Percentiles rank a stretch among this genome's conserved stretches.
Conservation (phyloP, 2,888 invertebrate genomes). For the Papilio elwesi region DNA sequence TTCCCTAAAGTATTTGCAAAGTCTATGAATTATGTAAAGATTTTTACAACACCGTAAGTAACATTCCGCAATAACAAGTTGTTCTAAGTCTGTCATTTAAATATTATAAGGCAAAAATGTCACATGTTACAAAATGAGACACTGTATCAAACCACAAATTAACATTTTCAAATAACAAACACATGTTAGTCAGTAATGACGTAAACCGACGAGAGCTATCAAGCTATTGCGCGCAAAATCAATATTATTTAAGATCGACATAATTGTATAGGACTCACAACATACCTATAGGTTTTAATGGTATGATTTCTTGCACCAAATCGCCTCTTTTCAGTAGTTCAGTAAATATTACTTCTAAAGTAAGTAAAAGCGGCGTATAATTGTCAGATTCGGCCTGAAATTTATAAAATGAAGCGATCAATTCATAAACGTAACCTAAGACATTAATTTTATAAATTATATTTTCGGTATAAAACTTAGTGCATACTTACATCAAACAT, state of each 20-base stretch:
- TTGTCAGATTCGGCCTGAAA: slow-evolving; percentile 77
- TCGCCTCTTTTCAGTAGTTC: slow-evolving; percentile 87
- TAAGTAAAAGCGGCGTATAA: slow-evolving; percentile 85
- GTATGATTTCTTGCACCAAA: slow-evolving; percentile 85
- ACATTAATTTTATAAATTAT: slow-evolving; percentile 46
- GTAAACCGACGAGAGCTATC: slow-evolving; percentile 29
- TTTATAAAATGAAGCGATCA: slow-evolving; percentile 57
- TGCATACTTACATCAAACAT: slow-evolving; percentile 85
- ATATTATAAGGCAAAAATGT: slow-evolving; percentile 56
- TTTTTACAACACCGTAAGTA: slow-evolving; percentile 24
- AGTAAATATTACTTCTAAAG: slow-evolving; percentile 88
- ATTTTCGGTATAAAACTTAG: slow-evolving; percentile 33
- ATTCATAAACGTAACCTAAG: slow-evolving; percentile 49
- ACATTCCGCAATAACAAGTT: slow-evolving; percentile 27
- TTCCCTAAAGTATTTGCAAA: not conserved
- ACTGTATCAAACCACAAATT: slow-evolving; percentile 15
- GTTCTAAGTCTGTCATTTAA: slow-evolving; percentile 49
- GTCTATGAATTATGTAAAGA: slow-evolving; percentile 2
- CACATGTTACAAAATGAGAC: slow-evolving; percentile 61
- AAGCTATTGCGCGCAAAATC: slow-evolving; percentile 59
- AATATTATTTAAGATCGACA: slow-evolving; percentile 56
- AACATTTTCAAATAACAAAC: slow-evolving; percentile 24
- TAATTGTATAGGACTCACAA: slow-evolving; percentile 47
- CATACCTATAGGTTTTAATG: slow-evolving; percentile 84
- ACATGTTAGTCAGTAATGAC: slow-evolving; percentile 18